Percentiles rank a stretch among this genome's conserved stretches.
phyloP scores from a whole-genome alignment of 2,113 vertebrate species.

The Cephalopterus ornatus region DNA sequence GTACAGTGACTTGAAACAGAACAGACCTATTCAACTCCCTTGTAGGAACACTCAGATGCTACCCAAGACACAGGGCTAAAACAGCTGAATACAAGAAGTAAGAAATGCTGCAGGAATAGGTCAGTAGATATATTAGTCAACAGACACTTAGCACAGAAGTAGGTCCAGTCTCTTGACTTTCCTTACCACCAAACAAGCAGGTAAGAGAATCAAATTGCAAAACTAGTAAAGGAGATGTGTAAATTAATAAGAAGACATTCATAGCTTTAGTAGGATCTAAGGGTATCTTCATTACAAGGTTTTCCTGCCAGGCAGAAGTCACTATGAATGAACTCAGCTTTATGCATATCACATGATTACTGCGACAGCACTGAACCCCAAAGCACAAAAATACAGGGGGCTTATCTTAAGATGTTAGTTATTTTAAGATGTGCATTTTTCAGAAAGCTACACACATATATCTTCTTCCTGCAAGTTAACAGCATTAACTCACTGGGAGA shows the following conservation, averaged over 20 bases:
- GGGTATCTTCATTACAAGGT: neutral
- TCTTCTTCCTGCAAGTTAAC: neutral
- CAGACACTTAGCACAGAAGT: neutral
- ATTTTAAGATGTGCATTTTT: neutral
- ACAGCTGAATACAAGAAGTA: neutral
- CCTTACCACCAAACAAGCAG: neutral
- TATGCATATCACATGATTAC: neutral
- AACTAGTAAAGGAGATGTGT: neutral
- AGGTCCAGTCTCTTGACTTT: neutral
- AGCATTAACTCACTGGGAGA: neutral
- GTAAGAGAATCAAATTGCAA: neutral
- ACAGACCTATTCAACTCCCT: neutral
- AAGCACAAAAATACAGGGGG: neutral
- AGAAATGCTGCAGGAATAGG: neutral
- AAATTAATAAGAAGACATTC: neutral
- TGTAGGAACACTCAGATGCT: neutral
- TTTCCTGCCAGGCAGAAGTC: neutral
- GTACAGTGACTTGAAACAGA: neutral
- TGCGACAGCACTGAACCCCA: neutral
- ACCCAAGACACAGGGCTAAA: neutral
- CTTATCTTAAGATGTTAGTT: neutral
- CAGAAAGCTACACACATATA: neutral
- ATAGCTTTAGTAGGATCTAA: neutral
- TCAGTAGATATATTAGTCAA: neutral
- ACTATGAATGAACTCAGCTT: neutral